Evolutionary conservation across 1,140 invertebrate genomes (phyloP), one percentile per base, ranked within the genome.

Genomic region (Daktulosphaira vitifoliae): DNA sequence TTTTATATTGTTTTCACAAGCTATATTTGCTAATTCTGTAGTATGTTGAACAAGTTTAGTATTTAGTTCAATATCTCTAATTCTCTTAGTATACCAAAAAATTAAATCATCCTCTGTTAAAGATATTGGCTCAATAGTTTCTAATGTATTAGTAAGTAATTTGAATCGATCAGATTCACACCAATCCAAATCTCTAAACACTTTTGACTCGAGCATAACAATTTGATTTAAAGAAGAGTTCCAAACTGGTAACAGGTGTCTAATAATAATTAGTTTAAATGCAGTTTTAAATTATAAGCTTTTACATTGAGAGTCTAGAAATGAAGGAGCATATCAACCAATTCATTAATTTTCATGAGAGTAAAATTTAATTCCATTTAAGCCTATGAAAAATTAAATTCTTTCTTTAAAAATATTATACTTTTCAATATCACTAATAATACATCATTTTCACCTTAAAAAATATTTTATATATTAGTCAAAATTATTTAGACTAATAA

Each of bases 221-320:
- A 48, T 39, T 62, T 48, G 44, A n/a, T 62, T 62, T 13, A 11
- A 3, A 33, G 56, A 22, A 11, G n/a, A 5, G 20, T 62, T 16
- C 56, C 56, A 62, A 22, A 62, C 56, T 33, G 56, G 56, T 20
- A 62, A 48, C 29, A 62, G 44, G n/a, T 62, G 42, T 62, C 56
- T 62, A 62, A 33, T 6, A 33, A 33, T 6, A 33, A 33, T 33
- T n/a, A n/a, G n/a, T n/a, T n/a, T n/a, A n/a, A n/a, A n/a, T n/a
- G n/a, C n/a, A n/a, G n/a, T n/a, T n/a, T n/a, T n/a, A n/a, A n/a
- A n/a, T n/a, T n/a, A n/a, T n/a, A n/a, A n/a, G n/a, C n/a, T n/a
- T n/a, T n/a, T n/a, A n/a, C n/a, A n/a, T n/a, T n/a, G n/a, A n/a
- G n/a, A n/a, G n/a, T n/a, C n/a, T n/a, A n/a, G n/a, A n/a, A n/a